These are phyloP conservation scores for Penaeus indicus DNA, from an alignment of 1,140 invertebrate genomes.

Conservation along the genomic window DNA sequence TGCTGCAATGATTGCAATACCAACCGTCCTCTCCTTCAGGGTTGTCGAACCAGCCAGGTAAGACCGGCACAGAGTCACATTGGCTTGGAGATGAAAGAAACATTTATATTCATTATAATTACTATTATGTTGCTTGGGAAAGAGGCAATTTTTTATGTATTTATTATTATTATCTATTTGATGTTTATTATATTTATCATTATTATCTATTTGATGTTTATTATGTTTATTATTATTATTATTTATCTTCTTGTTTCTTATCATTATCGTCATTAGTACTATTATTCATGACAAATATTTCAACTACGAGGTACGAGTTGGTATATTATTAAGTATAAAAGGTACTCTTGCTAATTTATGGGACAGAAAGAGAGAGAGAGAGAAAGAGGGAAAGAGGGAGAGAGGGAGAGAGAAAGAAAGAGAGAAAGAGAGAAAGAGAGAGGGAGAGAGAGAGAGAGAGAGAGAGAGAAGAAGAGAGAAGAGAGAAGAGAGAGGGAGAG, in stretches of 20 bases:
- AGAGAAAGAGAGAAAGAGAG: too few relatives aligned
- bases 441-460: too few relatives aligned
- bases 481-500: too few relatives aligned
- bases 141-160: neutral
- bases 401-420: too few relatives aligned
- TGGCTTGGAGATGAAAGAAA: conserved; percentile 80
- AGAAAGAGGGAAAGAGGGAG: too few relatives aligned
- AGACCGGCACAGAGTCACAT: conserved; percentile 81
- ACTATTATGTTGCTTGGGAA: neutral
- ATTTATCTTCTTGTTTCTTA: neutral
- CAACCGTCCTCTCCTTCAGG: conserved; percentile 82
- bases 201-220: neutral
- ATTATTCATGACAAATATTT: neutral
- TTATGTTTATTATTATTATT: neutral
- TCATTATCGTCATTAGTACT: neutral
- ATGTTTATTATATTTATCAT: neutral
- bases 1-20: conserved; percentile 88
- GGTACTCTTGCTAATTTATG: too few relatives aligned
- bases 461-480: too few relatives aligned
- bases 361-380: too few relatives aligned
- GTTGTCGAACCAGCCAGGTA: conserved; percentile 90
- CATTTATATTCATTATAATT: conserved; percentile 48
- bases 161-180: too few relatives aligned
- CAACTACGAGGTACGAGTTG: too few relatives aligned
- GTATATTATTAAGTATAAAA: too few relatives aligned